Base-by-base conservation (phyloP, 2,888 invertebrate species). In the Dyspetes luteomarginatus region DNA sequence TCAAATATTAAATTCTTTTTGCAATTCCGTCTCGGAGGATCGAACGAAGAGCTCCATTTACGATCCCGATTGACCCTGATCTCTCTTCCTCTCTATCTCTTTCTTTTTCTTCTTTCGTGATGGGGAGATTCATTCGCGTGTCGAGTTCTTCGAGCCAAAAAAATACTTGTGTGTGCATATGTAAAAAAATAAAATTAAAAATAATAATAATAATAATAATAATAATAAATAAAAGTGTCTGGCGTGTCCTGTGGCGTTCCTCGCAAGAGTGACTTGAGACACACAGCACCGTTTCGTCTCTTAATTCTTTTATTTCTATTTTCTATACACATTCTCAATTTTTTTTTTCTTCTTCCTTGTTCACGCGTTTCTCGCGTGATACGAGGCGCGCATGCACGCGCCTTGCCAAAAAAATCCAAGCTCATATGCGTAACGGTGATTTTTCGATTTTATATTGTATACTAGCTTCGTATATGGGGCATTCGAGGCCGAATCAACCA, bases 31-130 rank as follows among this genome's bases (percentile, higher is more conserved):
- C 62, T n/a, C 4, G 24, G 43, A 56, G 50, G 50, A 68, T 68
- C 55, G 56, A 48, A 52, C 68, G 55, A 5, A 28, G 71, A 71
- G 60, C 52, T 73, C 67, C 72, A 73, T 73, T 78, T 73, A 30
- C 67, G 78, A 69, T 64, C 68, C 48, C 68, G 74, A 69, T 79
- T 74, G 74, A 79, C 78, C 78, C 74, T 55, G 78, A 79, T 79
- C 74, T 68, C 73, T 74, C 60, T 69, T 74, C 74, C 74, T 68
- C 73, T 74, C 60, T 69, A 7, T 9, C 30, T 30, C 36, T 36
- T 36, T 36, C 36, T 36, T 9, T 12, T 7, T 36, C 36, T 36
- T 36, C 36, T 3, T 36, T 36, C 41, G 24, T 41, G 52, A 36
- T 43, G 30, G 22, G 48, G 67, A 55, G 64, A 55, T 68, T 73